phyloP scores from a whole-genome alignment of 2,797 vertebrate genomes.

The Sebastes steindachneri region DNA sequence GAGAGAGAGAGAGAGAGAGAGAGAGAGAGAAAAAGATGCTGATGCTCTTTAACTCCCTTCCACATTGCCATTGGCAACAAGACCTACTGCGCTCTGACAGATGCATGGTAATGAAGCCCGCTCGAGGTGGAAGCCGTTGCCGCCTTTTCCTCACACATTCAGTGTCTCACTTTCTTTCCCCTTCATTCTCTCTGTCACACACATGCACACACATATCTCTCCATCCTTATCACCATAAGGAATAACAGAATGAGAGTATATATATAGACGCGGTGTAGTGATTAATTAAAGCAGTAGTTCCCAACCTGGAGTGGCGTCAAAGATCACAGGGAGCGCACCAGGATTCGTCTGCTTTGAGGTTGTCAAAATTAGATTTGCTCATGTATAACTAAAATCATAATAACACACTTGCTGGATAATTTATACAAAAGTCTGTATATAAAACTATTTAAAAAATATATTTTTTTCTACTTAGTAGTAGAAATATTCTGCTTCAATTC shows the following conservation, averaged over 20 bases:
- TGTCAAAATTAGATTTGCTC: too few species aligned
- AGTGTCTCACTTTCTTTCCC: constrained; percentile 19
- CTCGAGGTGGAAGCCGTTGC: constrained; percentile 64
- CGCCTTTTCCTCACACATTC: constrained; percentile 47
- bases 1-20: not conserved
- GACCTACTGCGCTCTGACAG: constrained; percentile 71
- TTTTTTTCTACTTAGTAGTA: too few species aligned
- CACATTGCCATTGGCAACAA: constrained; percentile 74
- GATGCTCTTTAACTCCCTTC: constrained; percentile 76
- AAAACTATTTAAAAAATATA: too few species aligned
- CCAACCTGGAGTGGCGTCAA: too few species aligned
- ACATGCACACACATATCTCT: constrained; percentile 4
- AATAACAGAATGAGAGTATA: not conserved
- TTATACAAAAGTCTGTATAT: too few species aligned
- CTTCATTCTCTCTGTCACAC: constrained; percentile 11
- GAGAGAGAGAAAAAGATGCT: constrained; percentile 41
- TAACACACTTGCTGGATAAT: too few species aligned
- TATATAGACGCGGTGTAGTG: not conserved
- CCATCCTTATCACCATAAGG: constrained; percentile 3
- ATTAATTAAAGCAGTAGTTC: not conserved
- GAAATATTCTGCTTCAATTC: too few species aligned
- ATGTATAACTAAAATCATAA: too few species aligned
- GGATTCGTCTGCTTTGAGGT: too few species aligned
- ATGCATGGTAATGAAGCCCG: constrained; percentile 76
- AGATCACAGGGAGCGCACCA: too few species aligned